A percentile compares a stretch with the other conserved stretches of the same genome.
Evolutionary conservation across 2,113 vertebrate genomes (phyloP).

Genomic region (Pleuronectes platessa): DNA sequence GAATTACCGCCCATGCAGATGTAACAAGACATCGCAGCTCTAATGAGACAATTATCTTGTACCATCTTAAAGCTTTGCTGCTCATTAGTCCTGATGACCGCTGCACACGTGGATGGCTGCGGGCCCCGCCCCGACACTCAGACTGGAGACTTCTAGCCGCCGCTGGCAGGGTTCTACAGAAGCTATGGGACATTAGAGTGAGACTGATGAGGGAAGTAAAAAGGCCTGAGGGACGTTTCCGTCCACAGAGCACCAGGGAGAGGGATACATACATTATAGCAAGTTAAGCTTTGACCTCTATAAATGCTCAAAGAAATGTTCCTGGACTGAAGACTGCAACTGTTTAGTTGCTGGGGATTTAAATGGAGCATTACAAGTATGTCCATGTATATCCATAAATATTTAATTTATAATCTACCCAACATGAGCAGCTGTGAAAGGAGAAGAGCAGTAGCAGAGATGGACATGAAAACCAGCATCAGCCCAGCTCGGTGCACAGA

Average conservation of each 20-base stretch:
- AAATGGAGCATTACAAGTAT: no score
- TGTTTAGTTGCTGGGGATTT: no score
- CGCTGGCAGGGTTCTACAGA: conserved; percentile 39
- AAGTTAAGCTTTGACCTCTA: not conserved
- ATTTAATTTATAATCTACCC: no score
- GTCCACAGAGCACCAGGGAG: conserved; percentile 2
- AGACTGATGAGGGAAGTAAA: conserved; percentile 25
- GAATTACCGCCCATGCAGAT: conserved; percentile 46
- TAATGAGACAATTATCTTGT: conserved; percentile 64
- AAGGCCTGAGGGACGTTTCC: conserved; percentile 22
- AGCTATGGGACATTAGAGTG: no score
- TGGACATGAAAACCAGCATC: no score
- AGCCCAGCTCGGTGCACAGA: no score
- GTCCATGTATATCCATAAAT: no score
- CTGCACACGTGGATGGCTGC: not conserved
- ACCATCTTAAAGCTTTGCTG: conserved; percentile 42
- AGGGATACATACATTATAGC: not conserved
- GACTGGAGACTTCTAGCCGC: conserved; percentile 20
- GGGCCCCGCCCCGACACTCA: conserved; percentile 27
- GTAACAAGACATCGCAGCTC: conserved; percentile 33
- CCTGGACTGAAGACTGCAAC: not conserved
- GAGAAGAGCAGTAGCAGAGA: not conserved
- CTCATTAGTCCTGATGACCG: conserved; percentile 45
- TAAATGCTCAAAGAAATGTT: not conserved
- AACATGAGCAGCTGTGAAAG: not conserved